Conservation (phyloP, 2,888 invertebrate species). For the Acleris cristana region DNA sequence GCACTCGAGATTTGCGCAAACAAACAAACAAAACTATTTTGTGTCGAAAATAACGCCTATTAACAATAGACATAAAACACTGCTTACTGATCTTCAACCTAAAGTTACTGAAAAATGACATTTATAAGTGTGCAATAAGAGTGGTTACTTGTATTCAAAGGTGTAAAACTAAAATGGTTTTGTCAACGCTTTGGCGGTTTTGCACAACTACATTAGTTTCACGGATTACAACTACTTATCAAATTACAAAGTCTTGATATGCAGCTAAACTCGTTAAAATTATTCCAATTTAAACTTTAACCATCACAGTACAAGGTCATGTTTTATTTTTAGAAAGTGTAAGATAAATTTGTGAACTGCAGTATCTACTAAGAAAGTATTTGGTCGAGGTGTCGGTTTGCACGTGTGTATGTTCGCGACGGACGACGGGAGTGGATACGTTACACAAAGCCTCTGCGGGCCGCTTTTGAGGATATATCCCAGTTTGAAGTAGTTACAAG, state of each 20-base stretch:
- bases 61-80: slow-evolving; percentile 11
- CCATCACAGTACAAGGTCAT: background rate
- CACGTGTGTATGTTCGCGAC: slow-evolving; percentile 18
- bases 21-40: slow-evolving; percentile 51
- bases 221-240: slow-evolving; percentile 37
- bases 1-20: slow-evolving; percentile 55
- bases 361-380: slow-evolving; percentile 13
- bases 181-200: slow-evolving; percentile 42
- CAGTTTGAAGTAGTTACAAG: background rate
- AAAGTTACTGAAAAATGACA: background rate
- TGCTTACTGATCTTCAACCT: background rate
- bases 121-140: background rate
- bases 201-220: slow-evolving; percentile 44
- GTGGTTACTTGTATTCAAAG: background rate
- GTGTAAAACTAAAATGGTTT: slow-evolving; percentile 6
- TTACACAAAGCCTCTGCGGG: slow-evolving; percentile 27
- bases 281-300: background rate
- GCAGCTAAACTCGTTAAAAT: background rate
- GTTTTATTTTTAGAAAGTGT: background rate
- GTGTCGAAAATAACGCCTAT: slow-evolving; percentile 57
- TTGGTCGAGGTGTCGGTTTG: slow-evolving; percentile 23
- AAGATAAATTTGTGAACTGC: background rate
- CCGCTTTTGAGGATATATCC: background rate
- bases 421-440: slow-evolving; percentile 12
- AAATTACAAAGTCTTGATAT: slow-evolving; percentile 3